These are phyloP conservation scores for Octodon degus DNA, from an alignment of 2,113 vertebrate genomes.

Conservation along the genomic window DNA sequence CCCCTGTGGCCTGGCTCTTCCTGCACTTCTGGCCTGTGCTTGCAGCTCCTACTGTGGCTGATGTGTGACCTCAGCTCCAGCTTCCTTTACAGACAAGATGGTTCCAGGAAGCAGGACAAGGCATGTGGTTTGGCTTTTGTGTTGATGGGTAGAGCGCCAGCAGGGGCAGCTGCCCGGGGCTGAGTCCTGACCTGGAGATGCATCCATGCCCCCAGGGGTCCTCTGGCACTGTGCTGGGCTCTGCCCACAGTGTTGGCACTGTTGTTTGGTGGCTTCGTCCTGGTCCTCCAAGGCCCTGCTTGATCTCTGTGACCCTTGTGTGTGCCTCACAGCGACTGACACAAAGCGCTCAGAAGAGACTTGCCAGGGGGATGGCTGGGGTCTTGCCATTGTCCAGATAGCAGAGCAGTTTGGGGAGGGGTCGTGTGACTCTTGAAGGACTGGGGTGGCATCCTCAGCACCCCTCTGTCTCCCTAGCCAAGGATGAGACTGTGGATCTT, in stretches of 20 bases:
- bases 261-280: neutral
- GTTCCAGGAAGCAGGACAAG: neutral
- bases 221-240: fast-evolving
- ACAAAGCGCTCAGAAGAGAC: fast-evolving
- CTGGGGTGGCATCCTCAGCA: fast-evolving
- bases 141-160: neutral
- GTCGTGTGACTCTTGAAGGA: neutral
- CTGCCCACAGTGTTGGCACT: fast-evolving
- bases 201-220: fast-evolving
- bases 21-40: neutral
- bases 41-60: neutral
- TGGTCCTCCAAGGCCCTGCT: fast-evolving
- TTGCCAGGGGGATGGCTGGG: neutral
- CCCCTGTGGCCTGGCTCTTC: neutral
- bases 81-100: neutral
- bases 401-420: neutral
- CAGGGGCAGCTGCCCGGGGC: neutral
- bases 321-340: no score
- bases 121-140: neutral
- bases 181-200: neutral
- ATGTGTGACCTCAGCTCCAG: neutral
- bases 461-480: fast-evolving
- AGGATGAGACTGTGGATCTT: fast-evolving
- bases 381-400: neutral
- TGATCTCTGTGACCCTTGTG: neutral